These are phyloP conservation scores for Amiota minor DNA, from an alignment of 2,888 invertebrate species.

Conservation along the genomic window DNA sequence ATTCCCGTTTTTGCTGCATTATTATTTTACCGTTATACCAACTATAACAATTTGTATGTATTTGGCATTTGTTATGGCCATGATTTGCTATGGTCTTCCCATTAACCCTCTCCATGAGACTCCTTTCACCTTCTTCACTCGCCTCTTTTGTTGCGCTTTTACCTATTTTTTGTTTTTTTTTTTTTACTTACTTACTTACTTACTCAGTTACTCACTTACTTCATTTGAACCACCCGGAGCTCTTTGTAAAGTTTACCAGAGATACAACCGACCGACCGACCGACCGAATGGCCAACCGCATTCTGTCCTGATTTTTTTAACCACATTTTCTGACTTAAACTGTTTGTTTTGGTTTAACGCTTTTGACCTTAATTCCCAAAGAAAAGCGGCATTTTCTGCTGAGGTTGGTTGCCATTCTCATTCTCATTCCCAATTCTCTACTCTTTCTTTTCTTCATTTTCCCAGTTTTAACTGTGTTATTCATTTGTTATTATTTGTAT, in stretches of 20 bases:
- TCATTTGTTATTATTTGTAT: no score
- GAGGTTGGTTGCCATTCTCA: not conserved
- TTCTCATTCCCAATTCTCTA: no score
- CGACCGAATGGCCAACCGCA: not conserved
- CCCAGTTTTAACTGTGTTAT: no score
- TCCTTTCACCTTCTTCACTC: no score
- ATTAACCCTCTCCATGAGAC: no score
- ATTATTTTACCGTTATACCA: conserved; percentile 8
- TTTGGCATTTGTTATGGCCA: conserved; percentile 8
- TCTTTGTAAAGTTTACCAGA: no score
- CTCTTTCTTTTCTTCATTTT: no score
- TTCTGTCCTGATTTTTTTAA: conserved; percentile 16
- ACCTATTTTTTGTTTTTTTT: no score
- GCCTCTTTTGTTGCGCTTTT: no score
- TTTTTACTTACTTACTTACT: not conserved
- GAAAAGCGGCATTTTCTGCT: conserved; percentile 61
- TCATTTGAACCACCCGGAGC: not conserved
- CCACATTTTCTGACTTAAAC: not conserved
- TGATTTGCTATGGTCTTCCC: not conserved
- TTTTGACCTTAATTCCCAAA: conserved; percentile 63
- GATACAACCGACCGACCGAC: no score
- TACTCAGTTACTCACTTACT: not conserved
- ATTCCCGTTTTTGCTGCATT: not conserved
- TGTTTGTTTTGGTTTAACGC: conserved; percentile 57
- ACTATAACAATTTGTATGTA: not conserved